Percentiles rank a stretch among this genome's conserved stretches.
These are phyloP conservation scores for Ciconia boyciana DNA, from an alignment of 2,113 vertebrate genomes.

Conservation along the genomic window DNA sequence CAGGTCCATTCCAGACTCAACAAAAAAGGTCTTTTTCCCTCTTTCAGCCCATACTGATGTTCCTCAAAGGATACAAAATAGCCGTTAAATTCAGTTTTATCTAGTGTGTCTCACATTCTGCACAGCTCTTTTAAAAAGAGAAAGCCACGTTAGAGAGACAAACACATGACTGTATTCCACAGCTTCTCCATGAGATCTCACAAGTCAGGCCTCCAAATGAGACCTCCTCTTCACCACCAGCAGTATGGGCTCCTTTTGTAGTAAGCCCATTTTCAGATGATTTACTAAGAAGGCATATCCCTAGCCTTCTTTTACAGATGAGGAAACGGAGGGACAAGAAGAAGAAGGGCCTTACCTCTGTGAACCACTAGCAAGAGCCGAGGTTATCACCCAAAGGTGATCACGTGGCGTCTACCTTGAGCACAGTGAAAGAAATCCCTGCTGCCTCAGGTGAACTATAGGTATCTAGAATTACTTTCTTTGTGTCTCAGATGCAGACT, in stretches of 20 bases:
- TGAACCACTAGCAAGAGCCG: background rate
- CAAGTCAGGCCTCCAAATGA: background rate
- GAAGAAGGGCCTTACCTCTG: background rate
- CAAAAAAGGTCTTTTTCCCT: slow-evolving; percentile 17
- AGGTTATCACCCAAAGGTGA: background rate
- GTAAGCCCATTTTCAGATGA: background rate
- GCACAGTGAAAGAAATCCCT: background rate
- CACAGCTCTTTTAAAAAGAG: background rate
- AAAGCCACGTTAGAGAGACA: background rate
- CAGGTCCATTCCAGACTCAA: background rate
- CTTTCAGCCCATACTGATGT: slow-evolving; percentile 29
- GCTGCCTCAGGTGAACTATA: background rate
- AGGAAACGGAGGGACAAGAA: background rate
- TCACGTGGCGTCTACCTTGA: background rate
- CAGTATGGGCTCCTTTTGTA: background rate
- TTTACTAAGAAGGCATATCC: background rate
- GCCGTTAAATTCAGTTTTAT: slow-evolving; percentile 25
- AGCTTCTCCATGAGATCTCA: background rate
- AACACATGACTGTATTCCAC: background rate
- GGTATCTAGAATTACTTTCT: background rate
- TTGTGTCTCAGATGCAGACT: background rate
- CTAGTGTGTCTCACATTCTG: background rate
- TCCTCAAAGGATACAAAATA: slow-evolving; percentile 35
- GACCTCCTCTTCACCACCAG: background rate
- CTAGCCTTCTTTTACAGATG: background rate